Evolutionary conservation across 2,888 invertebrate species (phyloP), one percentile per base, ranked within the genome.

Genomic region (Mylabris sibirica): DNA sequence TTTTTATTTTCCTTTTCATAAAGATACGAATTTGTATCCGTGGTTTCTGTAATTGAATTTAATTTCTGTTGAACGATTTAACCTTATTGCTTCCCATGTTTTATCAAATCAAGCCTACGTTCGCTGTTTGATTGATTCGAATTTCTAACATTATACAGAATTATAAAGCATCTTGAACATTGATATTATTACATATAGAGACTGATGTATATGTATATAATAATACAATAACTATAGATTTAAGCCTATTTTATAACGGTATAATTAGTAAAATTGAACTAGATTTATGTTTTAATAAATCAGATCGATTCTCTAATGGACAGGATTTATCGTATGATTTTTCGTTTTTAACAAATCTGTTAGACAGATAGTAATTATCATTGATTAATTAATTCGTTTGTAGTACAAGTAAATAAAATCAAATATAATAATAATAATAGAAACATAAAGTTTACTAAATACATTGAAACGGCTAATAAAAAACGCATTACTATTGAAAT

Each of bases 21-120:
- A 30, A 53, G 61, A 64, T 64, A 60, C 53, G 60, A 66, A 64
- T 67, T 64, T 44, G 59, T 60, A 65, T 67, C 63, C 65, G 64
- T 38, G 64, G 30, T 66, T 57, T 64, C 67, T 26, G 64, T 67
- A 67, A 70, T 67, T 70, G 64, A 67, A 70, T 67, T 70, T 67
- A 64, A 67, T 67, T 65, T 70, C 65, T 67, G 64, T 59, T 67
- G 67, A 70, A 67, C 60, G 67, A 67, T 67, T 67, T 70, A 70
- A 70, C 70, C 67, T 70, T 53, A 63, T 70, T 66, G 66, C 66
- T 59, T 59, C 57, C 24, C 57, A 57, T 57, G 59, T 62, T 68
- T 69, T 69, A 65, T 65, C 65, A 63, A 68, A 68, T 68, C 68
- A 68, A 59, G 60, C 65, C 61, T 57, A 61, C 68, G 65, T 65